Percentiles rank a stretch among this genome's conserved stretches.
phyloP scores from a whole-genome alignment of 2,113 vertebrate genomes.

The Trogon surrucura region DNA sequence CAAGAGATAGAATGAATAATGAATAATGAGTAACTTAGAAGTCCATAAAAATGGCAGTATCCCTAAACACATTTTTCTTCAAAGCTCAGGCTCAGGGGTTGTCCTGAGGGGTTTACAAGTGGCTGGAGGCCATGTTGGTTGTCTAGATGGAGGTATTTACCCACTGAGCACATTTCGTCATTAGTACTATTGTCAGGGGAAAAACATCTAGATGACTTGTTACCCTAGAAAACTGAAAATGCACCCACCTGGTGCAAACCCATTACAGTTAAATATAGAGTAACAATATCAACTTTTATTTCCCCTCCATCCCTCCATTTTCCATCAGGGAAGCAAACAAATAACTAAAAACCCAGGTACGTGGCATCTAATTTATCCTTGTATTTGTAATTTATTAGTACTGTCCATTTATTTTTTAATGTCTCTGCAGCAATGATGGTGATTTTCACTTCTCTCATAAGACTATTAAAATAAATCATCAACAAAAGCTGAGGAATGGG shows the following conservation, averaged over 20 bases:
- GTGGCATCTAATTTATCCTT: slow-evolving; percentile 48
- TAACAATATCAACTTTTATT: slow-evolving; percentile 13
- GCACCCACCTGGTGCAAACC: neutral
- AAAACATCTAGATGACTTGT: slow-evolving; percentile 2
- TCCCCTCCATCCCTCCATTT: neutral
- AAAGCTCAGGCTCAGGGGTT: neutral
- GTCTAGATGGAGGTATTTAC: neutral
- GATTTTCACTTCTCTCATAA: slow-evolving; percentile 16
- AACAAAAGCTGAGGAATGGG: neutral
- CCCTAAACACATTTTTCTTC: neutral
- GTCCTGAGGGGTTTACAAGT: neutral
- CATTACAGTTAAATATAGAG: slow-evolving; percentile 40
- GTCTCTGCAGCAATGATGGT: neutral
- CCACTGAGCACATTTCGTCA: neutral
- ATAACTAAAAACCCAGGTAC: neutral
- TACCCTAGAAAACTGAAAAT: slow-evolving; percentile 45
- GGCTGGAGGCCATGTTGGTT: neutral
- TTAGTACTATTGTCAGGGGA: neutral
- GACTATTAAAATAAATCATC: slow-evolving; percentile 60
- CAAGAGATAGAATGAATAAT: neutral
- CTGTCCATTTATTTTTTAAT: slow-evolving; percentile 48
- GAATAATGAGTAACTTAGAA: neutral
- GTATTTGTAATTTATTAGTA: slow-evolving; percentile 63
- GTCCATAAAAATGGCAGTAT: neutral
- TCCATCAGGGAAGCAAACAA: neutral